phyloP scores from a whole-genome alignment of 2,797 vertebrate species.

The Leptodactylus fallax region DNA sequence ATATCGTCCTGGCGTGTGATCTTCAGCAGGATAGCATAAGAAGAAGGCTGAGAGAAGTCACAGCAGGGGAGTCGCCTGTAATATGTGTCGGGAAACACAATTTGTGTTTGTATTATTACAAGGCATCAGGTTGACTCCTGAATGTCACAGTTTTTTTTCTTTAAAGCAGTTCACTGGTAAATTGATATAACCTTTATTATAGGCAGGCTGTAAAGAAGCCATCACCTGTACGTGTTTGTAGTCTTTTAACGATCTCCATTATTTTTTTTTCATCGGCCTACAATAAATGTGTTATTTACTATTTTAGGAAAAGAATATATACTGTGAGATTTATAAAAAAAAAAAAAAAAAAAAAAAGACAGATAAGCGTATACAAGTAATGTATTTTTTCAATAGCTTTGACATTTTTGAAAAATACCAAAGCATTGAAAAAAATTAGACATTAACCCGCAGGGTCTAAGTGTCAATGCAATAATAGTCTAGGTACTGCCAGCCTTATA shows the following conservation, averaged over 20 bases:
- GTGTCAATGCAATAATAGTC: too few relatives aligned
- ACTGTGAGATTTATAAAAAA: too few relatives aligned
- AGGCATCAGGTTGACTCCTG: not conserved
- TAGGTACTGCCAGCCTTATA: too few relatives aligned
- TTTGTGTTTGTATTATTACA: constrained; percentile 24
- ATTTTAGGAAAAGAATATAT: not conserved
- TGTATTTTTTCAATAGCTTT: too few relatives aligned
- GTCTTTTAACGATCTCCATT: not conserved
- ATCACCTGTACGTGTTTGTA: not conserved
- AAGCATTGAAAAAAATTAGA: too few relatives aligned
- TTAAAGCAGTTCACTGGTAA: constrained; percentile 6
- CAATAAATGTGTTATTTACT: not conserved
- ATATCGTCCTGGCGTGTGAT: not conserved
- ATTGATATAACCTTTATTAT: constrained; percentile 26
- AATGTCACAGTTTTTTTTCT: constrained; percentile 13
- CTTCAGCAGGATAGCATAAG: not conserved
- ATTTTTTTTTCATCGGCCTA: not conserved
- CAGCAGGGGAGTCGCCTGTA: constrained; percentile 18
- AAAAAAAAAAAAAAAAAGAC: too few relatives aligned
- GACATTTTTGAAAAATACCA: too few relatives aligned
- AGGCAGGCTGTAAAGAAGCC: not conserved
- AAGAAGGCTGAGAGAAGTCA: not conserved
- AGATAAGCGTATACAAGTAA: too few relatives aligned
- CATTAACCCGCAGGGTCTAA: too few relatives aligned
- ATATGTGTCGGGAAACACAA: constrained; percentile 37